Evolutionary conservation across 1,140 invertebrate genomes (phyloP).

Genomic region (Neodiprion virginianus): DNA sequence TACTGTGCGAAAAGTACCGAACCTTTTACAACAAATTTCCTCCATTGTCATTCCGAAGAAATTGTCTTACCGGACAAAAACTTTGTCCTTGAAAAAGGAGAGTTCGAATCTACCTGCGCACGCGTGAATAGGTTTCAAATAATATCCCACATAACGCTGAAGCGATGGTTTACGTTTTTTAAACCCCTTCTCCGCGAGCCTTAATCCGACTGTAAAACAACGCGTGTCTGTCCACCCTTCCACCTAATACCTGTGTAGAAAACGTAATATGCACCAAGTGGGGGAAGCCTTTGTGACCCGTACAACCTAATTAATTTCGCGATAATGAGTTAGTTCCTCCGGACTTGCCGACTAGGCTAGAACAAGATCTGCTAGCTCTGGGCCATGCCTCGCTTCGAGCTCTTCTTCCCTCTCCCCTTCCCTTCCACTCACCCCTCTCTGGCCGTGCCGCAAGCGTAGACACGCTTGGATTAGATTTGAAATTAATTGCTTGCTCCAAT

Average conservation of each 20-base stretch:
- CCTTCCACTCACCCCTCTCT: constrained; percentile 18
- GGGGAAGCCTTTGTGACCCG: constrained; percentile 49
- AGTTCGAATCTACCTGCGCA: not conserved
- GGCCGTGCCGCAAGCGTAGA: constrained; percentile 26
- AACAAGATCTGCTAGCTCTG: constrained; percentile 43
- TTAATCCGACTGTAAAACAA: too few species aligned
- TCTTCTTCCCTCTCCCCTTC: constrained; percentile 23
- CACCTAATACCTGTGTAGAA: not conserved
- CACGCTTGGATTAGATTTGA: constrained; percentile 39
- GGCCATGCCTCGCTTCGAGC: constrained; percentile 29
- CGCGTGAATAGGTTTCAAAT: not conserved
- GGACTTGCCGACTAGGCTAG: constrained; percentile 39
- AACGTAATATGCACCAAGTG: constrained; percentile 31
- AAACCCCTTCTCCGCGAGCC: too few species aligned
- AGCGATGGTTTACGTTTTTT: too few species aligned
- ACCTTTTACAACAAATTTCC: too few species aligned
- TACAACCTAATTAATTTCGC: constrained; percentile 55
- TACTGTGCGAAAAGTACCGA: too few species aligned
- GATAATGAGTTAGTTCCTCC: constrained; percentile 52
- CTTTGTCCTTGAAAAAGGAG: not conserved
- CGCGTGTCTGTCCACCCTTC: too few species aligned
- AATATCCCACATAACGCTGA: not conserved
- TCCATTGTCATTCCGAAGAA: too few species aligned
- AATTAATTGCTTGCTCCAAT: constrained; percentile 35
- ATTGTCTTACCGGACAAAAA: too few species aligned